Conservation (phyloP, 2,888 invertebrate genomes). For the Scaeva pyrastri region DNA sequence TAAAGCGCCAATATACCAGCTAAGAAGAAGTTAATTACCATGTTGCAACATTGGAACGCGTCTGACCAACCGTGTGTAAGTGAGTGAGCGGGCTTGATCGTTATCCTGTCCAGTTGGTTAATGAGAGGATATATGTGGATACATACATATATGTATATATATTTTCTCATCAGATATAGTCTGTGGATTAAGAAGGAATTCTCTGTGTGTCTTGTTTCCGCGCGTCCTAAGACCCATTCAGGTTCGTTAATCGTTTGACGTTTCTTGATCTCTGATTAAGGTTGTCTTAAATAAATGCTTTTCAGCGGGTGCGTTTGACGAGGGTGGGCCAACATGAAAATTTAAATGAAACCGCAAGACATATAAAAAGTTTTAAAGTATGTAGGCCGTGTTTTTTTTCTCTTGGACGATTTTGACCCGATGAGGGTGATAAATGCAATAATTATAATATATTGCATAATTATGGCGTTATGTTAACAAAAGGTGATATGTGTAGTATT, state of each 20-base stretch:
- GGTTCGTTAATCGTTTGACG: conserved; percentile 81
- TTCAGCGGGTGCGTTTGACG: conserved; percentile 57
- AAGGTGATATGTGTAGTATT: background rate
- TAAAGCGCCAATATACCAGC: conserved; percentile 55
- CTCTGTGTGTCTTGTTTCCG: conserved; percentile 11
- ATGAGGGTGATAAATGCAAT: conserved; percentile 68
- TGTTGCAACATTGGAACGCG: conserved; percentile 67
- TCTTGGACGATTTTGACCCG: conserved; percentile 7
- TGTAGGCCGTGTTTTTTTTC: conserved; percentile 31
- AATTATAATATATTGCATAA: conserved; percentile 37
- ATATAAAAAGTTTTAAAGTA: conserved; percentile 37
- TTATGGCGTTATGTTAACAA: conserved; percentile 10
- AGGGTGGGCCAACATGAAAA: conserved; percentile 22
- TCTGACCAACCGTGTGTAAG: conserved; percentile 41
- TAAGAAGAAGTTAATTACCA: conserved; percentile 69
- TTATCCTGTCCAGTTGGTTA: conserved; percentile 64
- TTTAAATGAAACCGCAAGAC: background rate
- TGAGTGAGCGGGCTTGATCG: conserved; percentile 51
- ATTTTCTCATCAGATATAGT: conserved; percentile 30
- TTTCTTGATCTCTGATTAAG: conserved; percentile 80
- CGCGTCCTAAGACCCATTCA: conserved; percentile 61
- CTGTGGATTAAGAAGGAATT: conserved; percentile 45
- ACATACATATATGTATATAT: conserved; percentile 5
- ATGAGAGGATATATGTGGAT: conserved; percentile 59
- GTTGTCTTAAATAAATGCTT: conserved; percentile 54